A percentile compares a stretch with the other conserved stretches of the same genome.
Conservation (phyloP, 2,797 vertebrate genomes). For the Oreortyx pictus region DNA sequence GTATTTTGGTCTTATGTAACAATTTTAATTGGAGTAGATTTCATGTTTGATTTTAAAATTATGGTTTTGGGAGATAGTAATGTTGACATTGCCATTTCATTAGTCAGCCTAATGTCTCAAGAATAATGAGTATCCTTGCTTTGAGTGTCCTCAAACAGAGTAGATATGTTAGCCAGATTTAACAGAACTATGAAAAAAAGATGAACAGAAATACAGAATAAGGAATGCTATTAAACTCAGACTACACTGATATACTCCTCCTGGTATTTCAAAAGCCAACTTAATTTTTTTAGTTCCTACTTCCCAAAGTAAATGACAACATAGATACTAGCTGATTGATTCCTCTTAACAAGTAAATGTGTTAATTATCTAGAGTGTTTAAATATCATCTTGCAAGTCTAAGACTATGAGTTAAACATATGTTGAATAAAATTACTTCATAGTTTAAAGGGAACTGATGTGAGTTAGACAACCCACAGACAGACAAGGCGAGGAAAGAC, state of each 20-base stretch:
- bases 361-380: neutral
- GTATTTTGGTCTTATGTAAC: constrained; percentile 54
- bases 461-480: neutral
- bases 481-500: neutral
- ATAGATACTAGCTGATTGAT: neutral
- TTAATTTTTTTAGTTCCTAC: neutral
- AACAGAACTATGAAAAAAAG: neutral
- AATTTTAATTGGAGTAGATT: constrained; percentile 40
- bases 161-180: neutral
- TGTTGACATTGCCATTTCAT: neutral
- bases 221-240: neutral
- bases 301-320: neutral
- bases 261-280: neutral
- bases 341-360: neutral
- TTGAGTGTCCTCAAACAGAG: neutral
- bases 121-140: constrained; percentile 3
- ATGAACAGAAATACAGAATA: neutral
- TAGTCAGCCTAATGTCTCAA: constrained; percentile 39
- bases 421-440: neutral
- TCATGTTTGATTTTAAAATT: constrained; percentile 40
- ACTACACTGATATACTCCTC: neutral
- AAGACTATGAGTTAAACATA: neutral
- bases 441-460: neutral
- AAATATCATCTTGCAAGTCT: neutral
- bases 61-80: constrained; percentile 5